Percentiles rank a stretch among this genome's conserved stretches.
These are phyloP conservation scores for Probaryconus sp. DNA, from an alignment of 1,140 invertebrate species.

Conservation along the genomic window DNA sequence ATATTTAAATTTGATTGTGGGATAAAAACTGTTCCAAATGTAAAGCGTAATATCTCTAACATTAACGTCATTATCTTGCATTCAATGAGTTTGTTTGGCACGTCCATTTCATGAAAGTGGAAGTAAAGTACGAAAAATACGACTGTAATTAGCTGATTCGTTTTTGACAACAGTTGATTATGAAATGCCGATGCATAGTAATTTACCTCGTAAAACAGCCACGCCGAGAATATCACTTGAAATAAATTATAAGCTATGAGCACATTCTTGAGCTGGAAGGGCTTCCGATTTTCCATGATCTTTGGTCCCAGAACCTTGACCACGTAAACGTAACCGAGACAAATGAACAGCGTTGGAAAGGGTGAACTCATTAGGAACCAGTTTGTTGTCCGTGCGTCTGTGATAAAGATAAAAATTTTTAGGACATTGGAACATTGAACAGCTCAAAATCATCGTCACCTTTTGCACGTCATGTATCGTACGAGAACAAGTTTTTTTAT, in stretches of 20 bases:
- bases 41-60: no score
- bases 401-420: slow-evolving; percentile 21
- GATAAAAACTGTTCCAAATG: no score
- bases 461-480: no score
- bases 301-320: slow-evolving; percentile 89
- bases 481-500: no score
- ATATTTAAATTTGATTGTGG: no score
- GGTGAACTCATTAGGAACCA: slow-evolving; percentile 92
- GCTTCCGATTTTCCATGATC: slow-evolving; percentile 91
- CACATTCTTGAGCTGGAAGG: slow-evolving; percentile 87
- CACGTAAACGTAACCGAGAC: slow-evolving; percentile 86
- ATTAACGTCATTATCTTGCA: no score
- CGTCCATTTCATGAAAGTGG: no score
- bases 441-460: no score
- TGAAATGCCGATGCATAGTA: background rate
- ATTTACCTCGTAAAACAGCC: slow-evolving; percentile 90
- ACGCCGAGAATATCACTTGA: slow-evolving; percentile 90
- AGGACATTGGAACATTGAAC: slow-evolving; percentile 4
- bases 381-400: slow-evolving; percentile 83
- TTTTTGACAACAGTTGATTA: slow-evolving; percentile 7
- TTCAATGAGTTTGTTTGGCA: no score
- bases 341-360: slow-evolving; percentile 87
- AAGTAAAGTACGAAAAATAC: no score
- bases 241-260: slow-evolving; percentile 91
- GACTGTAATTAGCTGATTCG: no score